Evolutionary conservation across 64 coral and sea anemone genomes (phyloP).

Genomic region (Stichodactyla mertensii): DNA sequence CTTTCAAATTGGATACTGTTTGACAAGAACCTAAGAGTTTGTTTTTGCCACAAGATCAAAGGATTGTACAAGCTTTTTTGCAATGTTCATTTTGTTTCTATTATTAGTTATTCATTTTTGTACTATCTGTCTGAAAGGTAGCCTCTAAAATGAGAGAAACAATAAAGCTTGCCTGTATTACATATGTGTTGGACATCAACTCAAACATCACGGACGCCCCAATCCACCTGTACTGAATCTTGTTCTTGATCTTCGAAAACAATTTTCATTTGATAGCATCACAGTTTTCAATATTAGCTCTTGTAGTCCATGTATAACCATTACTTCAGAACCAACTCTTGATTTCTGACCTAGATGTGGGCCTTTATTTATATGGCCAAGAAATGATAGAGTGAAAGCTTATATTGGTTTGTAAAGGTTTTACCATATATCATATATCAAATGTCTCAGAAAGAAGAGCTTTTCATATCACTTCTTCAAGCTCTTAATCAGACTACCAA

Average conservation of each 20-base stretch:
- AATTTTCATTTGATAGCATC: conserved; percentile 3
- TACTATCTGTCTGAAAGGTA: too few species aligned
- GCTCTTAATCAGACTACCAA: conserved; percentile 15
- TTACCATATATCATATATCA: conserved; percentile 28
- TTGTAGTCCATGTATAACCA: not conserved
- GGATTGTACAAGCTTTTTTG: not conserved
- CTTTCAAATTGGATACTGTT: not conserved
- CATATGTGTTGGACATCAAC: conserved; percentile 19
- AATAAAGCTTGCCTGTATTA: not conserved
- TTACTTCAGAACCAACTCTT: not conserved
- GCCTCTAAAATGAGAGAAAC: not conserved
- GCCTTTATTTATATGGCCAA: conserved; percentile 7
- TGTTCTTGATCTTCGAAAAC: not conserved
- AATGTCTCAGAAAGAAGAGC: conserved; percentile 24
- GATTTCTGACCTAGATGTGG: conserved; percentile 3
- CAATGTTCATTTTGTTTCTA: not conserved
- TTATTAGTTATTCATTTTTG: not conserved
- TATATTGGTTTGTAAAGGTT: conserved; percentile 16
- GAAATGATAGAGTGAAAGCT: conserved; percentile 21
- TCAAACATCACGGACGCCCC: not conserved
- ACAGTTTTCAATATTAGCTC: not conserved
- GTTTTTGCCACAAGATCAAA: not conserved
- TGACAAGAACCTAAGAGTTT: not conserved
- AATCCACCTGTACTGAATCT: not conserved
- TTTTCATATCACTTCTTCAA: conserved; percentile 23